Conservation (phyloP, 2,113 vertebrate species). For the Ictalurus punctatus region DNA sequence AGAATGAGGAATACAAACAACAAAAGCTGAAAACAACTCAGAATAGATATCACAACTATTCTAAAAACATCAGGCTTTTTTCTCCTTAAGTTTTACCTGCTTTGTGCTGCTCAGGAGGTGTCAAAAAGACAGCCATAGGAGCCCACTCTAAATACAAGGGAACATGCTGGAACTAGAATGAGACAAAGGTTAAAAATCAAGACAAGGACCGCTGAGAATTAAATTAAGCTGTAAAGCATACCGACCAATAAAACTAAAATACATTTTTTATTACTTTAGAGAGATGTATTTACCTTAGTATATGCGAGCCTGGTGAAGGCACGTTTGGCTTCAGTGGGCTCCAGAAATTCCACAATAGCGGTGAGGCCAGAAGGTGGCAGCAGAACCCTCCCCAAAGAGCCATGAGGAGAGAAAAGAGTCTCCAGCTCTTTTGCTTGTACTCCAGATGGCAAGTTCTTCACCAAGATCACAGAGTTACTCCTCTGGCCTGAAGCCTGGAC, state of each 20-base stretch:
- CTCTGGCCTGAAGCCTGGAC: slow-evolving; percentile 80
- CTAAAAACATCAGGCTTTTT: background rate
- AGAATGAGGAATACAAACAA: background rate
- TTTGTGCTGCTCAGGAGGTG: slow-evolving; percentile 58
- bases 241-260: background rate
- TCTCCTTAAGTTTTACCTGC: slow-evolving; percentile 17
- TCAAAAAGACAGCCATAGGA: slow-evolving; percentile 82
- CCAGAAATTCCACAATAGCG: slow-evolving; percentile 89
- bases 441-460: slow-evolving; percentile 88
- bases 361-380: slow-evolving; percentile 89
- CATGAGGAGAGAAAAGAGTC: slow-evolving; percentile 76
- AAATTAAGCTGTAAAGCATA: background rate
- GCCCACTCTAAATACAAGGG: slow-evolving; percentile 96
- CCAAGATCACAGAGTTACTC: slow-evolving; percentile 87
- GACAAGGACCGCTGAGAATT: background rate
- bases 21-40: background rate
- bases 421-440: slow-evolving; percentile 75
- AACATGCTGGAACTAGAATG: slow-evolving; percentile 68
- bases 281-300: slow-evolving; percentile 77
- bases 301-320: slow-evolving; percentile 91
- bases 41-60: background rate
- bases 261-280: background rate
- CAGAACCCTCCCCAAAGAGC: slow-evolving; percentile 86
- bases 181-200: background rate
- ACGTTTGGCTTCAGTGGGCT: slow-evolving; percentile 86